Evolutionary conservation across 2,113 vertebrate genomes (phyloP), one percentile per base, ranked within the genome.

Genomic region (Neogobius melanostomus): DNA sequence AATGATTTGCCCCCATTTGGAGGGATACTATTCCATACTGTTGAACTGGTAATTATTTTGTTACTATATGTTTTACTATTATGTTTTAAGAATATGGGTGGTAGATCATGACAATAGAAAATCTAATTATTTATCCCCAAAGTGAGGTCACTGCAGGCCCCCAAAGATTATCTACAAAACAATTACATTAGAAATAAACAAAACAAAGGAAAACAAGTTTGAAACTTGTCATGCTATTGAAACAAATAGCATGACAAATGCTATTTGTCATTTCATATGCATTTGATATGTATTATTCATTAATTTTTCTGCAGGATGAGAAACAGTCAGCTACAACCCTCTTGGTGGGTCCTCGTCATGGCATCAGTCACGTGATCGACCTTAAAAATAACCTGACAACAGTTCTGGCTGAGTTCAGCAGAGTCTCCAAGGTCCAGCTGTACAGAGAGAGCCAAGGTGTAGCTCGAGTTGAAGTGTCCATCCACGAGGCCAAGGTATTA

Each of bases 351-450:
- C 98, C 98, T 21, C 95, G 96, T 59, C 98, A 99, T 0, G 98
- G 98, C 69, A 98, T 99, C 86, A 98, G 98, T 87, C 98, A 99
- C 36, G 98, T 99, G 74, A 99, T 99, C 11, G 98, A 99, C 90
- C 93, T 99, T 86, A 98, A 98, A 91, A 99, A 98, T 85, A 98
- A 99, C 91, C 96, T 99, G 50, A 99, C 97, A 80, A 99, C 98
- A 0, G 96, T 99, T 90, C 91, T 99, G 86, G 92, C 95, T 0
- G 98, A 99, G 91, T 99, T 99, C 91, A 98, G 95, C 86, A 94
- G 98, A 48, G 93, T 99, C 89, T 95, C 94, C 88, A 98, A 98
- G 90, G 94, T 99, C 84, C 98, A 99, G 91, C 95, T 99, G 69
- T 97, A 96, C 84, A 86, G 96, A 82, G 98, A 99, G 88, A 97